Conservation (phyloP, 1,140 invertebrate species). For the Goniozus legneri region DNA sequence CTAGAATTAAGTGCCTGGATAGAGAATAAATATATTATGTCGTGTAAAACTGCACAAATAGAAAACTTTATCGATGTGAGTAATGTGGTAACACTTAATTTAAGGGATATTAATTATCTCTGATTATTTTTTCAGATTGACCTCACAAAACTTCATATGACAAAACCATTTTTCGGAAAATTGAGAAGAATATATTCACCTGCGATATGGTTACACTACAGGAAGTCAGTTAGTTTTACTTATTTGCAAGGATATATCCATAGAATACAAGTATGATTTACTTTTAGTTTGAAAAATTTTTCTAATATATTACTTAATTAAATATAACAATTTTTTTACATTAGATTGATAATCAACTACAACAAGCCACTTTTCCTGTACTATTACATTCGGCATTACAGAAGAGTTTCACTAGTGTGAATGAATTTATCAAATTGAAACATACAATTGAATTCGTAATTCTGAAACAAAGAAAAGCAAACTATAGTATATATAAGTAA, state of each 20-base stretch:
- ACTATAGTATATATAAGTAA: conserved; percentile 63
- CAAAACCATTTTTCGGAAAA: conserved; percentile 80
- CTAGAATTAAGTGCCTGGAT: conserved; percentile 76
- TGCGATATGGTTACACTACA: conserved; percentile 71
- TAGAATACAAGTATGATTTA: conserved; percentile 61
- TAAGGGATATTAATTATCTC: conserved; percentile 10
- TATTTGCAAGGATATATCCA: conserved; percentile 71
- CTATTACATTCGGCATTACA: conserved; percentile 65
- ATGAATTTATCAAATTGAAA: conserved; percentile 54
- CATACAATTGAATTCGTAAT: conserved; percentile 68
- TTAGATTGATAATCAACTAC: conserved; percentile 77
- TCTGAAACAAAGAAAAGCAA: conserved; percentile 60
- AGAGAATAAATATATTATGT: conserved; percentile 73
- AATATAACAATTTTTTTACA: conserved; percentile 15
- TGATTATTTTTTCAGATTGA: conserved; percentile 62
- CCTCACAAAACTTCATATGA: conserved; percentile 82
- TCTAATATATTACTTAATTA: background rate
- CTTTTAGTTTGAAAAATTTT: conserved; percentile 5
- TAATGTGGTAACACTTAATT: conserved; percentile 11
- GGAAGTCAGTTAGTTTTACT: conserved; percentile 66
- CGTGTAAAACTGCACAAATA: conserved; percentile 67
- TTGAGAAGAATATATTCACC: conserved; percentile 70
- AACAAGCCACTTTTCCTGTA: conserved; percentile 73
- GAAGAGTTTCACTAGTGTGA: conserved; percentile 38
- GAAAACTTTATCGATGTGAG: conserved; percentile 67